These are phyloP conservation scores for Caenorhabditis sp. DNA, from an alignment of 2,888 invertebrate genomes.

Conservation along the genomic window DNA sequence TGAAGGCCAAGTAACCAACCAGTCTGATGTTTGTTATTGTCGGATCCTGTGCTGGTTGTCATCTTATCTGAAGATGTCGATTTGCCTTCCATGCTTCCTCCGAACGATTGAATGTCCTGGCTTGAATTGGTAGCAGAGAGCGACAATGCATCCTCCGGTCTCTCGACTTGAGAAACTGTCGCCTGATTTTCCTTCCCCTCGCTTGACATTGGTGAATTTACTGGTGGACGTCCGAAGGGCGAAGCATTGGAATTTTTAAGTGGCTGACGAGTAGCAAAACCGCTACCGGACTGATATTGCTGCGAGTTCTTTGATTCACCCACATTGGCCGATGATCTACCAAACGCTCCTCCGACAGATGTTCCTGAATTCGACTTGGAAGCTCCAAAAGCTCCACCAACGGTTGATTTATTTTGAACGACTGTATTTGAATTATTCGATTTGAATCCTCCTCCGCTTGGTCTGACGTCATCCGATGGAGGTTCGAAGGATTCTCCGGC, in stretches of 20 bases:
- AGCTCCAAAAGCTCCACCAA: slow-evolving; percentile 10
- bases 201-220: neutral
- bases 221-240: slow-evolving; percentile 9
- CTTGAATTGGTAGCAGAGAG: neutral
- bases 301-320: too few relatives aligned
- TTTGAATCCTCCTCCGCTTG: slow-evolving; percentile 15
- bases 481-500: too few relatives aligned
- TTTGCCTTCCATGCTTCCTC: slow-evolving; percentile 11
- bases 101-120: neutral
- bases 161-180: neutral
- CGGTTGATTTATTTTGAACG: neutral
- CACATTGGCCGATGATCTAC: neutral
- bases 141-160: neutral
- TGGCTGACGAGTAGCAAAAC: neutral
- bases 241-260: neutral
- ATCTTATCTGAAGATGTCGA: neutral
- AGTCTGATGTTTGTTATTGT: neutral
- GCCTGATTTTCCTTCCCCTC: slow-evolving; percentile 5
- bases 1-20: slow-evolving; percentile 25
- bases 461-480: neutral
- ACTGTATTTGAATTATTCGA: neutral
- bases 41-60: neutral
- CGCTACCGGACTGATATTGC: neutral
- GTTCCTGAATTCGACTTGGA: slow-evolving; percentile 10
- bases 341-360: slow-evolving; percentile 31